Percentiles rank a stretch among this genome's conserved stretches.
These are phyloP conservation scores for Nudaria mundana DNA, from an alignment of 2,888 invertebrate genomes.

Conservation along the genomic window DNA sequence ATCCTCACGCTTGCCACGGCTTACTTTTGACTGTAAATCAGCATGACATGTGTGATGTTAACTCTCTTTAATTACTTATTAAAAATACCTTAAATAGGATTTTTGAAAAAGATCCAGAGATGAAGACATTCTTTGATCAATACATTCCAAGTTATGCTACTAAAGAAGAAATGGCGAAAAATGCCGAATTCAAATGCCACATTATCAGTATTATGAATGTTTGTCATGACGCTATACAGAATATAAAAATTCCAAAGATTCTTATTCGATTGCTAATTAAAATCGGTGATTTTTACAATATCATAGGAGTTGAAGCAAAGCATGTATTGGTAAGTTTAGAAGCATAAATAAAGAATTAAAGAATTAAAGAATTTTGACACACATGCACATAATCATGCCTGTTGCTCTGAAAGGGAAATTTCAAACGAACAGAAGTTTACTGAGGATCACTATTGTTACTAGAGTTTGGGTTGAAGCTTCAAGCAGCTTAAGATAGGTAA, in stretches of 20 bases:
- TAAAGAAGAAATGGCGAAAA: background rate
- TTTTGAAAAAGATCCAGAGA: background rate
- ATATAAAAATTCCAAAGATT: background rate
- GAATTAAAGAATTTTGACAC: too few relatives aligned
- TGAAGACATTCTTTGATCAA: background rate
- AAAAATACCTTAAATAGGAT: background rate
- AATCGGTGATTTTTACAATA: background rate
- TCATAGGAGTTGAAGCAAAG: background rate
- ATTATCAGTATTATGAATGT: constrained; percentile 1
- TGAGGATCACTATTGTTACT: too few relatives aligned
- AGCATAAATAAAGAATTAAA: too few relatives aligned
- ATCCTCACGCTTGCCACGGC: too few relatives aligned
- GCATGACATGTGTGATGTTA: too few relatives aligned
- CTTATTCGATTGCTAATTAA: constrained; percentile 2
- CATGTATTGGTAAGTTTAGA: constrained; percentile 1
- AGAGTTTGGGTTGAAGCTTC: too few relatives aligned
- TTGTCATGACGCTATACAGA: background rate
- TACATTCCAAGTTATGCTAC: background rate
- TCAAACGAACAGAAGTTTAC: too few relatives aligned
- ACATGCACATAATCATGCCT: too few relatives aligned
- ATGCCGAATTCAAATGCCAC: background rate
- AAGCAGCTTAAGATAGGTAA: too few relatives aligned
- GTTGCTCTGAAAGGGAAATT: too few relatives aligned
- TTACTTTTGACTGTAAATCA: too few relatives aligned
- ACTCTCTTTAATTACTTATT: too few relatives aligned